Percentiles rank a stretch among this genome's conserved stretches.
Conservation (phyloP, 2,888 invertebrate species). For the Eupithecia exiguata region DNA sequence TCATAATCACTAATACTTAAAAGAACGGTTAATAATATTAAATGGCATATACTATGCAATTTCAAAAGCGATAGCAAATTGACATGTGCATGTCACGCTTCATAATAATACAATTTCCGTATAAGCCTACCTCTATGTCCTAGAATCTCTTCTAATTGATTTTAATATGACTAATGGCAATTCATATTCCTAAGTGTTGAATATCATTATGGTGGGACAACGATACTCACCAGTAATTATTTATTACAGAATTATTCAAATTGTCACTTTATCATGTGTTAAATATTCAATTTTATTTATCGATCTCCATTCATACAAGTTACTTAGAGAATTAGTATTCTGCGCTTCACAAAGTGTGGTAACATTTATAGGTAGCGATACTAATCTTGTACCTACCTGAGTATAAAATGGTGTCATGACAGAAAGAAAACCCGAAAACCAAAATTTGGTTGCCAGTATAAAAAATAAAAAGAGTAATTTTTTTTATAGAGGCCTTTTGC, state of each 20-base stretch:
- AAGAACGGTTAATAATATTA: background rate
- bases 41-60: background rate
- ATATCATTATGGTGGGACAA: slow-evolving; percentile 37
- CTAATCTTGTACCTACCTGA: background rate
- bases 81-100: slow-evolving; percentile 1
- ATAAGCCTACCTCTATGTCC: slow-evolving; percentile 23
- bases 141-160: slow-evolving; percentile 55
- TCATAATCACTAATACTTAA: background rate
- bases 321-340: slow-evolving; percentile 43
- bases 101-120: slow-evolving; percentile 13
- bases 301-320: slow-evolving; percentile 43
- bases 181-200: slow-evolving; percentile 35
- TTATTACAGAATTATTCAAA: slow-evolving; percentile 46
- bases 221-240: slow-evolving; percentile 42
- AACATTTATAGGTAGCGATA: background rate
- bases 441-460: too few species aligned
- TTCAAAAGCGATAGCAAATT: background rate
- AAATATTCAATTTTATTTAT: slow-evolving; percentile 52
- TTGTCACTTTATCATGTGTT: slow-evolving; percentile 45
- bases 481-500: too few species aligned
- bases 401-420: background rate
- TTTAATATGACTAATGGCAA: slow-evolving; percentile 38
- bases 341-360: slow-evolving; percentile 26
- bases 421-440: too few species aligned
- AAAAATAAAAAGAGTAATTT: too few species aligned